Base-by-base conservation (phyloP, 2,113 vertebrate species). In the Seriola aureovittata region DNA sequence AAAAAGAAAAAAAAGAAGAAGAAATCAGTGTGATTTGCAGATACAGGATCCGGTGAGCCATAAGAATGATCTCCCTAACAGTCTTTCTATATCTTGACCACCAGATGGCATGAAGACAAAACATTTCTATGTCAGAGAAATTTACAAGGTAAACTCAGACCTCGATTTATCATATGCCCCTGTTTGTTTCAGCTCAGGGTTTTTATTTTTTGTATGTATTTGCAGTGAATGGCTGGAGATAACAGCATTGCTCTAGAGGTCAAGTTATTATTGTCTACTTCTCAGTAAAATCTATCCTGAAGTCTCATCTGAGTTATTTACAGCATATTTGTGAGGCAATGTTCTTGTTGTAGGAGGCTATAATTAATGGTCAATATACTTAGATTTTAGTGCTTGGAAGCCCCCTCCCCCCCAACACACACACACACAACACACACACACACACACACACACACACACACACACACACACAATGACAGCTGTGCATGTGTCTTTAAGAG, bases 401-500 rank as follows among this genome's bases (percentile, higher is more conserved):
- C 2, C 29, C 29, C 29, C 25, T 2, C 29, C 29, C 29, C 29
- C 29, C 29, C 29, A 2, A 2, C 25, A 2, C 1, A 29, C 25
- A 25, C 25, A 25, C 25, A 25, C 25, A 25, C 25, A 2, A 1
- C 1, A 25, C 25, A 25, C 25, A 29, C 25, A 29, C 25, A 29
- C 25, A 29, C 29, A 29, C 29, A 29, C 29, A 29, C 29, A 29
- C 29, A 29, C 29, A 29, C 29, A 29, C 2, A 29, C 29, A 29
- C 29, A 29, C 29, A 29, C 29, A 29, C 2, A 29, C 29, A 29
- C 29, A 2, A 2, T 29, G 2, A 29, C 29, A 29, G 46, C 23
- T 60, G 11, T 9, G 75, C 16, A 0, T 89, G 83, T 78, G 58
- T 75, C 91, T 95, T 93, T 94, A 94, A 95, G 91, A 78, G 93